Conservation (phyloP, 2,113 vertebrate species). For the Etheostoma spectabile region DNA sequence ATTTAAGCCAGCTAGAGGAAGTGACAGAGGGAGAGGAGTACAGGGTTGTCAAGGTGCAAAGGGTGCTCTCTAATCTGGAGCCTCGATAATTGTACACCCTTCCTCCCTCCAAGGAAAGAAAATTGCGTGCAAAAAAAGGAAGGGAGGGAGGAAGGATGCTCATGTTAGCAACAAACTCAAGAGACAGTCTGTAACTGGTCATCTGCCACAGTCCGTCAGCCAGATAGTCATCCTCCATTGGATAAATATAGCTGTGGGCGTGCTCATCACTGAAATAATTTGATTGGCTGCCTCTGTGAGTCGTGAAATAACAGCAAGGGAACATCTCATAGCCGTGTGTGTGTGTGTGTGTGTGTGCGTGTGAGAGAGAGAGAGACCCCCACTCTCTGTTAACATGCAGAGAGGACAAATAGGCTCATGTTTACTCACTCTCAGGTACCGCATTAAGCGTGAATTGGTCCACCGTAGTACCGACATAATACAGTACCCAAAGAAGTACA, state of each 20-base stretch:
- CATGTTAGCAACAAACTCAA: slow-evolving; percentile 51
- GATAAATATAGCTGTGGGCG: slow-evolving; percentile 58
- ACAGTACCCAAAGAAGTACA: too few relatives aligned
- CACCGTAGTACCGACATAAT: too few relatives aligned
- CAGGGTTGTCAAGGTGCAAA: slow-evolving; percentile 44
- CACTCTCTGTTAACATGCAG: too few relatives aligned
- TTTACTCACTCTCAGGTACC: too few relatives aligned
- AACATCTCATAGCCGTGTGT: slow-evolving; percentile 18
- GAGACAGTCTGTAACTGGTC: slow-evolving; percentile 59
- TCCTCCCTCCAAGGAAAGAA: slow-evolving; percentile 2
- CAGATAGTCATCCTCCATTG: slow-evolving; percentile 62
- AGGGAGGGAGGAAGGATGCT: not conserved
- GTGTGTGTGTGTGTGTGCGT: not conserved
- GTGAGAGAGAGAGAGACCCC: too few relatives aligned
- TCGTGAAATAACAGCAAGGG: slow-evolving; percentile 46
- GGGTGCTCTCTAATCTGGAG: slow-evolving; percentile 53
- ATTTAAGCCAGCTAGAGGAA: slow-evolving; percentile 45
- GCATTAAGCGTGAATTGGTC: too few relatives aligned
- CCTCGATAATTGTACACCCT: slow-evolving; percentile 60
- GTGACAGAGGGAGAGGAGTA: slow-evolving; percentile 33
- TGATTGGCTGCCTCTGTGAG: slow-evolving; percentile 63
- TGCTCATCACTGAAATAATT: slow-evolving; percentile 50
- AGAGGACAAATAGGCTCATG: too few relatives aligned
- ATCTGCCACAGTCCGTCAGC: slow-evolving; percentile 52
- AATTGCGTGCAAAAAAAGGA: not conserved